Evolutionary conservation across 1,140 invertebrate genomes (phyloP).

Genomic region (Linepithema humile): DNA sequence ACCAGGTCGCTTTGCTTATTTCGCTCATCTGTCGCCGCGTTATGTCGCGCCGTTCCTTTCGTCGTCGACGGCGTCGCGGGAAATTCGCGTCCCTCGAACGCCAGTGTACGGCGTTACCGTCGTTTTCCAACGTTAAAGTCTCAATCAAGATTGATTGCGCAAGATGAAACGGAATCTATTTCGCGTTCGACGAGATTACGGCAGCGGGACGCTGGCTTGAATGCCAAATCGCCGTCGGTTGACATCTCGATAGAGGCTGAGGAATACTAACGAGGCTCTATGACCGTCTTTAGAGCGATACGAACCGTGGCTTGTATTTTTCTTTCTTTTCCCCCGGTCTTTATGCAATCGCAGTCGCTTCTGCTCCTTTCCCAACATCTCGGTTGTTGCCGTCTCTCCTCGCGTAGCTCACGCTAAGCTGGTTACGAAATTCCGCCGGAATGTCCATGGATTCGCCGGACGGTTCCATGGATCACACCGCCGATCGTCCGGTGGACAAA

Average conservation of each 20-base stretch:
- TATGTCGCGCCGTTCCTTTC: constrained; percentile 15
- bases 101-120: neutral
- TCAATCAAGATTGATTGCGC: constrained; percentile 77
- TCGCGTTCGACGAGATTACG: constrained; percentile 60
- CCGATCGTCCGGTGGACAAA: constrained; percentile 53
- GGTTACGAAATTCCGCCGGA: constrained; percentile 45
- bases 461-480: constrained; percentile 41
- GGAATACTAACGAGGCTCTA: constrained; percentile 67
- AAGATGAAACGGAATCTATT: constrained; percentile 76
- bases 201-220: constrained; percentile 36
- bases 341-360: neutral
- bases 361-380: constrained; percentile 24
- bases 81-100: constrained; percentile 49
- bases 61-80: neutral
- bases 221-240: constrained; percentile 64
- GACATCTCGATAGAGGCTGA: constrained; percentile 53
- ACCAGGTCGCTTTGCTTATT: constrained; percentile 1
- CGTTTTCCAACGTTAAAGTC: constrained; percentile 68
- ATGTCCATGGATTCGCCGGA: no score
- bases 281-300: neutral
- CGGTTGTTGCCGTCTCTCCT: neutral
- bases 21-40: constrained; percentile 8
- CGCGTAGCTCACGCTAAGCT: constrained; percentile 48
- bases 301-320: neutral
- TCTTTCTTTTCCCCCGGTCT: constrained; percentile 2